Evolutionary conservation across 2,113 vertebrate species (phyloP), one percentile per base, ranked within the genome.

Genomic region (Hystrix brachyura): DNA sequence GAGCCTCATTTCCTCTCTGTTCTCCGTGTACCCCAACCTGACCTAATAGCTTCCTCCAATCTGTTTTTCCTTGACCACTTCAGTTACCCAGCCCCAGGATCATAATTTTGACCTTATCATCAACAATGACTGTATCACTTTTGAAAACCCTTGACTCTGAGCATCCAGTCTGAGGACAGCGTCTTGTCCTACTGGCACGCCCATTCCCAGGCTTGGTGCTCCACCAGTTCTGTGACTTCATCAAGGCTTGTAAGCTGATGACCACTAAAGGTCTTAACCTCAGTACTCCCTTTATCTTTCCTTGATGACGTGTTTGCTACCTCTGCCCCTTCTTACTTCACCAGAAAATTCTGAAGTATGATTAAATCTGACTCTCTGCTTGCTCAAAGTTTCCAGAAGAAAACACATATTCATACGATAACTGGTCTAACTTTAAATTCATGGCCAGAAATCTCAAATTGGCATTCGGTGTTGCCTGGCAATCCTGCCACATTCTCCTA

Each of bases 391-490:
- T 85, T 51, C 55, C 13, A 34, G 9, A 60, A 43, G 11, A 84
- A 95, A 78, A 60, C 51, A 48, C 18, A 21, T 15, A 2, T 55
- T 81, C n/a, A 2, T 4, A 34, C 3, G 51, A 38, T 51, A 64
- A 84, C 2, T 34, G 86, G 86, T 65, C 62, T 87, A 57, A 69
- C 92, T 94, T 90, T 46, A 91, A 65, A 80, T 76, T 65, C 53
- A 43, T 0, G 27, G 69, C 87, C 80, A 21, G 74, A 64, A 91
- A 82, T 84, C 80, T 94, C 94, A 95, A 72, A 78, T 7, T n/a
- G 90, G 57, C 83, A 43, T 46, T 87, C 72, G 3, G 62, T 11
- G 59, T 69, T 94, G 97, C 92, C 90, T 90, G 97, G 93, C 62
- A 74, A 59, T 91, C 46, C 83, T 59, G 32, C 48, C 67, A 57